Conservation (phyloP, 2,113 vertebrate species). For the Eurystomus gularis region DNA sequence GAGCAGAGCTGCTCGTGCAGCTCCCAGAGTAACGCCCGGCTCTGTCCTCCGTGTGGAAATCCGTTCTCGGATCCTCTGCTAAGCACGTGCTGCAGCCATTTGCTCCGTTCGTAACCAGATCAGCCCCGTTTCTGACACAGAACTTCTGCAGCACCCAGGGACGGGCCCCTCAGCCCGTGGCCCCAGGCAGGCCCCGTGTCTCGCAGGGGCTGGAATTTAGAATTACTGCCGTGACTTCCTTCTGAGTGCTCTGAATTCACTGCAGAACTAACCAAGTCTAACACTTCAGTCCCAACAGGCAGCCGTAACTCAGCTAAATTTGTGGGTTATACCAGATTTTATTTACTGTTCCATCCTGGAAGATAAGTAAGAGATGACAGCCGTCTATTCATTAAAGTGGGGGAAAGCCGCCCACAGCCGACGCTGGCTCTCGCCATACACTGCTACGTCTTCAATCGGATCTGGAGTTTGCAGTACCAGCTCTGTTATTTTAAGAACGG, state of each 20-base stretch:
- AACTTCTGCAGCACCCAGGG: not conserved
- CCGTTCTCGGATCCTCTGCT: not conserved
- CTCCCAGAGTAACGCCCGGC: not conserved
- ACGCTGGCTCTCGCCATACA: not conserved
- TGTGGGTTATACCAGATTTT: conserved; percentile 73
- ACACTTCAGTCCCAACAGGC: conserved; percentile 45
- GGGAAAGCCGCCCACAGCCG: conserved; percentile 55
- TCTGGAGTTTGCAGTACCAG: not conserved
- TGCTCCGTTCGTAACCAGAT: not conserved
- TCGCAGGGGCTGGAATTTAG: not conserved
- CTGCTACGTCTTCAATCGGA: not conserved
- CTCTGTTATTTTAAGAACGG: not conserved
- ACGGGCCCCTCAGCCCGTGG: not conserved
- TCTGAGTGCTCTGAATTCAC: not conserved
- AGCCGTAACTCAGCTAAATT: conserved; percentile 69
- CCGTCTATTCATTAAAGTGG: conserved; percentile 69
- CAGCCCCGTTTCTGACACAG: not conserved
- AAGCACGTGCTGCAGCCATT: not conserved
- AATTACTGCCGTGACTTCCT: not conserved
- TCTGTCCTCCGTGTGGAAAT: fast-evolving
- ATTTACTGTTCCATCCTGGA: conserved; percentile 70
- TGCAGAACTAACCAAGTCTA: conserved; percentile 13
- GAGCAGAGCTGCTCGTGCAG: not conserved
- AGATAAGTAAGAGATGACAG: conserved; percentile 71
- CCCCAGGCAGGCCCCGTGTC: not conserved